Evolutionary conservation across 37 sponge, comb jelly and placozoan genomes (phyloP).

Genomic region (Axinella damicornis): DNA sequence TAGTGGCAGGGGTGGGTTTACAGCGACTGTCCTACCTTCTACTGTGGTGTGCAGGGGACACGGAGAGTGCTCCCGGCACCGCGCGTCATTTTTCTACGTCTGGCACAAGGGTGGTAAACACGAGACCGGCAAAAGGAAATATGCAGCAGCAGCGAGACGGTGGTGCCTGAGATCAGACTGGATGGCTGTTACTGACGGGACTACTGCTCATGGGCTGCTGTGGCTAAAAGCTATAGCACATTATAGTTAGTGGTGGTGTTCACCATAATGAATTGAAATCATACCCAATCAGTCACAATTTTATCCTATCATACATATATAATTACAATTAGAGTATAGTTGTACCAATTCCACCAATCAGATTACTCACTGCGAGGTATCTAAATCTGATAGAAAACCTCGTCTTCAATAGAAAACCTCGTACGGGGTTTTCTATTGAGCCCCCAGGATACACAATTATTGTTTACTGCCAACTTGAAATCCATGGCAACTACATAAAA

Average conservation of each 20-base stretch:
- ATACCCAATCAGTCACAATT: neutral
- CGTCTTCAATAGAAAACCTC: too few relatives aligned
- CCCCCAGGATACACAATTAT: too few relatives aligned
- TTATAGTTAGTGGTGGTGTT: neutral
- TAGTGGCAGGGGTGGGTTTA: slow-evolving; percentile 7
- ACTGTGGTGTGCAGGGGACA: slow-evolving; percentile 28
- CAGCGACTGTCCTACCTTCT: slow-evolving; percentile 43
- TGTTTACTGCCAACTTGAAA: too few relatives aligned
- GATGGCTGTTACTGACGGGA: neutral
- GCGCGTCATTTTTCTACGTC: neutral
- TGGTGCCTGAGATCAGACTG: slow-evolving; percentile 42
- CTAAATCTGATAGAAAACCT: too few relatives aligned
- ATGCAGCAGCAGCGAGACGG: slow-evolving; percentile 5
- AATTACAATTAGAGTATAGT: too few relatives aligned
- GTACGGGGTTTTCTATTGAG: too few relatives aligned
- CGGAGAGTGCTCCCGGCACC: neutral
- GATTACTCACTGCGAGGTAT: too few relatives aligned
- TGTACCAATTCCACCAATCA: too few relatives aligned
- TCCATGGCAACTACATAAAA: too few relatives aligned
- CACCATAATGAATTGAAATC: too few relatives aligned
- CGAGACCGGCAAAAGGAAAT: neutral
- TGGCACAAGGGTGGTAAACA: slow-evolving; percentile 55
- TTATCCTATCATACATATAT: too few relatives aligned
- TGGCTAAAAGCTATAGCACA: slow-evolving; percentile 35
- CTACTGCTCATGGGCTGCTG: neutral